Conservation (phyloP, 2,888 invertebrate species). For the Apamea crenata region DNA sequence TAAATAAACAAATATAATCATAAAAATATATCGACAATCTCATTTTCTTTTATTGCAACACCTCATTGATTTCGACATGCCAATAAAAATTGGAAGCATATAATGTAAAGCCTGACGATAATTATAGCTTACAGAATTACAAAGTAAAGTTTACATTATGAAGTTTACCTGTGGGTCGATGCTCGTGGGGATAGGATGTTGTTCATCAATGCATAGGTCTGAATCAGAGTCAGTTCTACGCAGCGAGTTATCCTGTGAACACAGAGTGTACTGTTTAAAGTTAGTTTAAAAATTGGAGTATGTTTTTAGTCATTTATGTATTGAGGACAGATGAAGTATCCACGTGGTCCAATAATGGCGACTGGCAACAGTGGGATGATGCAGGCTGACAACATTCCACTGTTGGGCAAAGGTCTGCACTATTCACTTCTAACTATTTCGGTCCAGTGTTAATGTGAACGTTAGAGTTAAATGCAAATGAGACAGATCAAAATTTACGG, state of each 20-base stretch:
- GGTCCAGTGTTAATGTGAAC: neutral
- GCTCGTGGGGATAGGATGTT: constrained; percentile 82
- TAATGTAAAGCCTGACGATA: constrained; percentile 37
- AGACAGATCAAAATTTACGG: too few species aligned
- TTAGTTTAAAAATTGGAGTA: neutral
- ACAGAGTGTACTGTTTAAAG: constrained; percentile 22
- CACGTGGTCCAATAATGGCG: neutral
- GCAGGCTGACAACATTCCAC: neutral
- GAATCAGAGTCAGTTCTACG: constrained; percentile 96
- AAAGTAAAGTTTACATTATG: constrained; percentile 26
- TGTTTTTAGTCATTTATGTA: neutral
- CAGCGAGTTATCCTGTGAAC: constrained; percentile 91
- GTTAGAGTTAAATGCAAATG: neutral
- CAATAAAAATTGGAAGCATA: constrained; percentile 47
- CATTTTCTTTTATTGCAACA: constrained; percentile 15
- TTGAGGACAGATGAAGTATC: neutral
- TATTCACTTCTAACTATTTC: neutral
- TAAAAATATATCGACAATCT: constrained; percentile 8
- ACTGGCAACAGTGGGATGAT: neutral
- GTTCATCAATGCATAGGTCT: constrained; percentile 96
- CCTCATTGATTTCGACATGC: constrained; percentile 29
- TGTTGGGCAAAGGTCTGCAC: neutral
- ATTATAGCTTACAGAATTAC: constrained; percentile 6
- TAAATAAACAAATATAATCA: constrained; percentile 19
- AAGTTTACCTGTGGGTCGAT: constrained; percentile 87